These are phyloP conservation scores for Lochmaea crataegi DNA, from an alignment of 2,888 invertebrate species.

Conservation along the genomic window DNA sequence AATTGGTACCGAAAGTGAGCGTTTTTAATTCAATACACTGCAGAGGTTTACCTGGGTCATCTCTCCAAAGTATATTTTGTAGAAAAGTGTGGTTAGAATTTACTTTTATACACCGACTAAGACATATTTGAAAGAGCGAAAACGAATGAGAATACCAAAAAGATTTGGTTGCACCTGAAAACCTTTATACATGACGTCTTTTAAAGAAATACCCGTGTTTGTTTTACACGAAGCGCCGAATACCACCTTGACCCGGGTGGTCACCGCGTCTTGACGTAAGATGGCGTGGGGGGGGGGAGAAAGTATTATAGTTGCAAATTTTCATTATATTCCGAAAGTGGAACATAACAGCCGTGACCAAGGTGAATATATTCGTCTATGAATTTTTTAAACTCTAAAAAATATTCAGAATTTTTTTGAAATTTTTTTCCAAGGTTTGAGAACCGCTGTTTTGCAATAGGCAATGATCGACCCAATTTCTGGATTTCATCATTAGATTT, in stretches of 20 bases:
- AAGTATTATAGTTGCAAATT: constrained; percentile 13
- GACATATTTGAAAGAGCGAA: constrained; percentile 17
- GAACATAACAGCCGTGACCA: constrained; percentile 9
- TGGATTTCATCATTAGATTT: neutral
- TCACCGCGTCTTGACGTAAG: constrained; percentile 10
- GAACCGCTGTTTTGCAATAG: constrained; percentile 4
- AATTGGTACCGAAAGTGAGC: constrained; percentile 32
- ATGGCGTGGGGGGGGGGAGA: constrained; percentile 13
- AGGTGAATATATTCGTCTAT: constrained; percentile 20
- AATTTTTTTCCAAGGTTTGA: constrained; percentile 9
- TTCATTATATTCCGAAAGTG: constrained; percentile 8
- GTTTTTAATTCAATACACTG: constrained; percentile 25
- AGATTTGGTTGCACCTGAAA: constrained; percentile 21
- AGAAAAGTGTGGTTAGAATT: constrained; percentile 7
- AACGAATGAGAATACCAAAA: constrained; percentile 12
- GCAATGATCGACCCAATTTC: constrained; percentile 8
- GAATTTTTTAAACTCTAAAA: constrained; percentile 14
- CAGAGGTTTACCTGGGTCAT: neutral
- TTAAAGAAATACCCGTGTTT: constrained; percentile 13
- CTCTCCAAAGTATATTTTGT: constrained; percentile 19
- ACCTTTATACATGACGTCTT: constrained; percentile 16
- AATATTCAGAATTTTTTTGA: constrained; percentile 1
- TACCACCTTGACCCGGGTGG: constrained; percentile 13
- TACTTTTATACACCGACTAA: constrained; percentile 9
- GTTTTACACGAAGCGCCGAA: constrained; percentile 14